Evolutionary conservation across 2,113 vertebrate genomes (phyloP), one percentile per base, ranked within the genome.

Genomic region (Paedocypris sp.): DNA sequence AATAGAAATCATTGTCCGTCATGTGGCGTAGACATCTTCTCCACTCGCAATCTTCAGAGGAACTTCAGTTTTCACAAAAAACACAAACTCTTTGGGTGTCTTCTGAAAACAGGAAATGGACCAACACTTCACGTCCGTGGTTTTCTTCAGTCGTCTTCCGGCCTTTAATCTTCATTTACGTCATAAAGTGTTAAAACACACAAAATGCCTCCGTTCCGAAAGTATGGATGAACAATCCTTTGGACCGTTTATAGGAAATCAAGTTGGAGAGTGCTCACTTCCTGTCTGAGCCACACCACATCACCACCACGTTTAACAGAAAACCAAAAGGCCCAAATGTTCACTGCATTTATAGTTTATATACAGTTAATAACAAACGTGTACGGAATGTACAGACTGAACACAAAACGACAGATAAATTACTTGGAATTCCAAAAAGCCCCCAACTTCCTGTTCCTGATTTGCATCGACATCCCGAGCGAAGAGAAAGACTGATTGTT

Each of bases 361-460:
- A 47, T 82, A 84, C 81, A 84, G 64, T 64, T 70, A 65, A 65
- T 75, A 15, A 1, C 4, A 59, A 73, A 82, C 68, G 80, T 68
- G 73, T 50, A 66, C 73, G 84, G 81, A 85, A 86, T 85, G 82
- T 85, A 75, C 10, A 71, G 10, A 3, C 6, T 79, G 81, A 74
- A 84, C 67, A 62, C 66, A 73, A 68, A 79, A 80, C 80, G 77
- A 73, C 76, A 82, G 71, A 75, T 76, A 67, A 73, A 76, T n/a
- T n/a, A n/a, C n/a, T n/a, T n/a, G n/a, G 65, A 71, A 59, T 66
- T 26, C 4, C 4, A 36, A 4, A 6, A 12, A 10, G 11, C 42
- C 63, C 53, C 26, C 4, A 56, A 43, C 25, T 20, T 53, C 38
- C 36, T 23, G 11, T 35, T 52, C 23, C 19, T 25, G 33, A 54